Evolutionary conservation across 1,140 invertebrate species (phyloP), one percentile per base, ranked within the genome.

Genomic region (Lepidotrigona ventralis): DNA sequence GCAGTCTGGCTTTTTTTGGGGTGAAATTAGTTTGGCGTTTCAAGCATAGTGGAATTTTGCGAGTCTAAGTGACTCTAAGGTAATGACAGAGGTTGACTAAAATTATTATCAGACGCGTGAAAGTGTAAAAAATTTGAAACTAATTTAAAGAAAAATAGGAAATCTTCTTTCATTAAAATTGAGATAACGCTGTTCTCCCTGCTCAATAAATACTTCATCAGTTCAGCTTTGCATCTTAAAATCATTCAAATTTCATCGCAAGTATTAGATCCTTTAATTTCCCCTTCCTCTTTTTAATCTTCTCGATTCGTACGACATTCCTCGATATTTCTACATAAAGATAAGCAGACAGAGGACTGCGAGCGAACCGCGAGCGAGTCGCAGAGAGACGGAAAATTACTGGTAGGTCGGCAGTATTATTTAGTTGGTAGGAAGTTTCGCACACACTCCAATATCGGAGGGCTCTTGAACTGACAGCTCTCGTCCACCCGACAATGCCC

Each of bases 381-480:
- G 15, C 29, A 33, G n/a, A 33, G n/a, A 8, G 17, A 33, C n/a
- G 26, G 11, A 74, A 33, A 74, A 74, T 74, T 56, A 33, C 53
- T 56, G 26, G 19, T 1, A 3, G 8, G 26, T 1, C 5, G 1
- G n/a, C 19, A 14, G 19, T n/a, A 54, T 56, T 56, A 54, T 54
- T 73, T 56, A 73, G 26, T 29, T 73, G 9, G 23, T 23, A 54
- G 71, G 21, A 72, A 72, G 19, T 72, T n/a, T 72, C n/a, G 15
- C 8, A 1, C 70, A 21, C 17, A 14, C 19, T 11, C 21, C 53
- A 11, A 54, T 54, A 54, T 73, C 26, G 11, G 4, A 73, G 71
- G 8, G 51, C 23, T 54, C 19, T 26, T 23, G 26, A 26, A 73
- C 26, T 73, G 46, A 29, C 51, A 69, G 21, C 33, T 1, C 33